Evolutionary conservation across 2,797 vertebrate species (phyloP).

Genomic region (Lophius americanus): DNA sequence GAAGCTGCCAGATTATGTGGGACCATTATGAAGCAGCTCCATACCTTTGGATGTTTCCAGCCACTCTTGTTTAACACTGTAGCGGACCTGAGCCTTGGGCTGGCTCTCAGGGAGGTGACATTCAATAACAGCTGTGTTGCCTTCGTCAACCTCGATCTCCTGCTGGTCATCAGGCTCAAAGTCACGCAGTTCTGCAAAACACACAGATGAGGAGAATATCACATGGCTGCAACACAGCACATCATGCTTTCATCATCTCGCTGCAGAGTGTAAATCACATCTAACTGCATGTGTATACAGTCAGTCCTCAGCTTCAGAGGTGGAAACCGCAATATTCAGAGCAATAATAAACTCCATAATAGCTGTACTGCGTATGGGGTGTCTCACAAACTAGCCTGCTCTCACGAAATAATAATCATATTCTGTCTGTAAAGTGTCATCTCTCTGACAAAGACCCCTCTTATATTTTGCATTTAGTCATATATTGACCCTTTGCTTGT

Average conservation of each 20-base stretch:
- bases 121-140: constrained; percentile 95
- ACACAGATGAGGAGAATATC: constrained; percentile 20
- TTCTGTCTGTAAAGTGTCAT: constrained; percentile 22
- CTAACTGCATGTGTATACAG: constrained; percentile 46
- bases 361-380: constrained; percentile 24
- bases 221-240: constrained; percentile 28
- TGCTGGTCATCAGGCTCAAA: constrained; percentile 94
- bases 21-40: constrained; percentile 14
- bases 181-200: constrained; percentile 90
- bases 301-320: constrained; percentile 36
- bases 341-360: constrained; percentile 48
- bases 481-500: constrained; percentile 25
- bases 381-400: constrained; percentile 24
- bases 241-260: constrained; percentile 30
- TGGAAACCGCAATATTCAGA: constrained; percentile 50
- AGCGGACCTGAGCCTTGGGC: constrained; percentile 97
- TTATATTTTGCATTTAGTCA: constrained; percentile 9
- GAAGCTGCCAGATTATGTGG: constrained; percentile 14
- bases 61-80: constrained; percentile 98
- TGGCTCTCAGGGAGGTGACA: constrained; percentile 97
- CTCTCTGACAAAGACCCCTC: constrained; percentile 20
- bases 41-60: constrained; percentile 95
- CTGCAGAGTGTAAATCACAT: constrained; percentile 44
- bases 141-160: constrained; percentile 96
- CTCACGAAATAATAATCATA: constrained; percentile 34